Conservation (phyloP, 2,113 vertebrate genomes). For the Platysternon megacephalum region DNA sequence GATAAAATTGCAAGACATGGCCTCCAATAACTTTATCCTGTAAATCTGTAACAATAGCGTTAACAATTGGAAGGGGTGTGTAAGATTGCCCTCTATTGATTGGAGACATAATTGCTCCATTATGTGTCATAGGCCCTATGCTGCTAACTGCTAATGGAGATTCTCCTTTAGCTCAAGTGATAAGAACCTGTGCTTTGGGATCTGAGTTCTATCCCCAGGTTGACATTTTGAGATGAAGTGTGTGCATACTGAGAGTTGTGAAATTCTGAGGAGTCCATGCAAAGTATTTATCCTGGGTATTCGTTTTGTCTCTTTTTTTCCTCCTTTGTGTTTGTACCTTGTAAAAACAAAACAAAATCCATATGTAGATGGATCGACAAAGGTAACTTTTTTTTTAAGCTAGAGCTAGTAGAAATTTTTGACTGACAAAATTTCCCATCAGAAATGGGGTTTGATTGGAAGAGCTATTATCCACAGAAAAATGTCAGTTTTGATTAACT, state of each 20-base stretch:
- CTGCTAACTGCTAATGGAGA: not conserved
- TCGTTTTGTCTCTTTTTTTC: not conserved
- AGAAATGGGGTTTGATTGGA: not conserved
- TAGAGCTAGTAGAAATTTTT: not conserved
- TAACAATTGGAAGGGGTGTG: not conserved
- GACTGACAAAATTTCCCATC: not conserved
- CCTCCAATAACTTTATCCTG: not conserved
- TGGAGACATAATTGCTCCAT: not conserved
- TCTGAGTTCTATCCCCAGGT: not conserved
- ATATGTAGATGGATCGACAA: not conserved
- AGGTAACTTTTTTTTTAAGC: not conserved
- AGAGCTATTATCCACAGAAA: not conserved
- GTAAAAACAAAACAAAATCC: not conserved
- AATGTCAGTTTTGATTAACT: not conserved
- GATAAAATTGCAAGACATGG: not conserved
- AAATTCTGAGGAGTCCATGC: not conserved
- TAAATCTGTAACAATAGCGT: not conserved
- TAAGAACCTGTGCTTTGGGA: not conserved
- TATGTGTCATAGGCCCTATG: not conserved
- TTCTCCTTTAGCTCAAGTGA: not conserved
- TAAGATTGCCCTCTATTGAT: not conserved
- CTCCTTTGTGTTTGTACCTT: not conserved
- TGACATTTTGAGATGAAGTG: not conserved
- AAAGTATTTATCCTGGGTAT: not conserved
- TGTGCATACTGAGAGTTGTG: not conserved